Evolutionary conservation across 37 sponge, comb jelly and placozoan species (phyloP).

Genomic region (Theonella swinhoei): DNA sequence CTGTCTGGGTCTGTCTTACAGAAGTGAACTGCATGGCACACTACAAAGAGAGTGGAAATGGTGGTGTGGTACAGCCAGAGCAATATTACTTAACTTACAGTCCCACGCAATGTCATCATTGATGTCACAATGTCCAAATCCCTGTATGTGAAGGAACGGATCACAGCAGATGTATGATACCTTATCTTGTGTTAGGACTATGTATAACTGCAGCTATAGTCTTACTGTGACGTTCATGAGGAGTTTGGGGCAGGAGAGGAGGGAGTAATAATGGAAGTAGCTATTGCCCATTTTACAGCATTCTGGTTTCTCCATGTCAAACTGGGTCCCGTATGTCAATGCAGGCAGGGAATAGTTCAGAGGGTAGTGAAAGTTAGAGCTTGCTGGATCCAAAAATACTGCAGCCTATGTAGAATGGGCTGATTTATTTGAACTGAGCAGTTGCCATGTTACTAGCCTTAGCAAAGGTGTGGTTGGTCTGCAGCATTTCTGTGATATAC

Average conservation of each 20-base stretch:
- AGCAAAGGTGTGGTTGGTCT: slow-evolving; percentile 37
- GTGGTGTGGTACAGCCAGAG: not conserved
- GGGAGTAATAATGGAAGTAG: slow-evolving; percentile 55
- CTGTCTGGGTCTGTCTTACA: slow-evolving; percentile 48
- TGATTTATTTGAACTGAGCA: not conserved
- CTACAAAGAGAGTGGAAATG: slow-evolving; percentile 8
- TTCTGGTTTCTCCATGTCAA: slow-evolving; percentile 36
- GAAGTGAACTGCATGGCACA: slow-evolving; percentile 45
- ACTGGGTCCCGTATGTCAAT: slow-evolving; percentile 57
- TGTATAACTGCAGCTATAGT: not conserved
- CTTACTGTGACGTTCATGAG: slow-evolving; percentile 65
- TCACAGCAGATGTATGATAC: not conserved
- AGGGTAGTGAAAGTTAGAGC: slow-evolving; percentile 31
- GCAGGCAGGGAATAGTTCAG: slow-evolving; percentile 45
- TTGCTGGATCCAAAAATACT: slow-evolving; percentile 63
- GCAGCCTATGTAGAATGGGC: slow-evolving; percentile 37
- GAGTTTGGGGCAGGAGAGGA: slow-evolving; percentile 48
- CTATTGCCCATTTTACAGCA: slow-evolving; percentile 42
- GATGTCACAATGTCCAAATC: slow-evolving; percentile 75
- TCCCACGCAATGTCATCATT: slow-evolving; percentile 54
- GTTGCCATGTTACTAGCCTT: slow-evolving; percentile 10
- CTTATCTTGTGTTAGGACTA: not conserved
- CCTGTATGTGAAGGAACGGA: slow-evolving; percentile 1
- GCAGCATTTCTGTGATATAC: slow-evolving; percentile 40
- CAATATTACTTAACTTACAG: slow-evolving; percentile 10